Base-by-base conservation (phyloP, 2,888 invertebrate species). In the Zelleria hepariella region DNA sequence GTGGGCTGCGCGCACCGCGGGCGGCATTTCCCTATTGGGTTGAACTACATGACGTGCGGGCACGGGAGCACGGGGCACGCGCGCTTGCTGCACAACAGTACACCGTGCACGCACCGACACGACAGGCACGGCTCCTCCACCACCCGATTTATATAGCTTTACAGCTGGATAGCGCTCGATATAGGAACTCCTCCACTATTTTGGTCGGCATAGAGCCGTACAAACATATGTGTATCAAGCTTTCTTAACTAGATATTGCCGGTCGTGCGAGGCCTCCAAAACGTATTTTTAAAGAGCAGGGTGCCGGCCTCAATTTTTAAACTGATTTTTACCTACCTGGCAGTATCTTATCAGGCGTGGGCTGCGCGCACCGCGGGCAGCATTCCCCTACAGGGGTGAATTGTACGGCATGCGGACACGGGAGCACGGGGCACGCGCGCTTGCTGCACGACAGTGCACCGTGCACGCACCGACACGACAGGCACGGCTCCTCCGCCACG, bases 61-160 rank as follows among this genome's bases (percentile, higher is more conserved):
- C 98, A 98, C 65, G 96, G 95, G 42, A 98, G 89, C 6, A 97
- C 96, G 0, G 97, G 96, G 70, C 98, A 98, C 0, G 96, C 95
- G 62, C 93, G 92, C 74, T 96, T 96, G 51, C 93, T 90, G 75
- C 97, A 97, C 18, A 93, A 93, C 67, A 97, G 81, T 59, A 91
- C 90, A 15, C 92, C 92, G 67, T 90, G 90, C 66, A 91, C 90
- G 77, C 96, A 97, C 52, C 93, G 92, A 71, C 96, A 97, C 59
- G 94, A 94, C 62, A 96, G 86, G 72, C 96, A 97, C 2, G 96
- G 95, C 82, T 96, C 96, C 74, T 95, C 95, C 51, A 93, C 92
- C 52, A 94, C 91, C 53, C 94, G 93, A n/a, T n/a, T n/a, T n/a
- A n/a, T n/a, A n/a, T n/a, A n/a, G n/a, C n/a, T n/a, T n/a, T n/a